Conservation (phyloP, 2,888 invertebrate genomes). For the Neoitamus cyanurus region DNA sequence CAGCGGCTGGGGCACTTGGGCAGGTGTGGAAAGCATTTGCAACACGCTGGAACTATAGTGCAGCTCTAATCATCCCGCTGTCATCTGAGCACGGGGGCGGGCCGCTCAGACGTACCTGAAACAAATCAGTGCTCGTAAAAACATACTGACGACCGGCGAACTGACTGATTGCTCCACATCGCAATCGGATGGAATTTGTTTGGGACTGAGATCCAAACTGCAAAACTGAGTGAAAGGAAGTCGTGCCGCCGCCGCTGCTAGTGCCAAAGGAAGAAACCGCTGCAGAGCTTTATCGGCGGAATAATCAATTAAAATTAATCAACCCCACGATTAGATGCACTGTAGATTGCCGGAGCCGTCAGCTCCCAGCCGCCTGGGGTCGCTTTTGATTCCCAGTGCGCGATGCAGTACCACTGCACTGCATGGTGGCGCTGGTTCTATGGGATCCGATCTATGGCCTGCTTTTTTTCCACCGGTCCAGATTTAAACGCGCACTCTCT, state of each 20-base stretch:
- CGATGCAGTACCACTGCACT: background rate
- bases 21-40: background rate
- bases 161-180: background rate
- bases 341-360: background rate
- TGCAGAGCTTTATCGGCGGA: conserved; percentile 2
- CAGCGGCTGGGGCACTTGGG: background rate
- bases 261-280: background rate
- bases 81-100: background rate
- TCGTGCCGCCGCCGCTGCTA: background rate
- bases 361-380: background rate
- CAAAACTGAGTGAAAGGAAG: background rate
- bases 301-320: conserved; percentile 43
- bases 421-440: background rate
- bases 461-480: background rate
- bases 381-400: background rate
- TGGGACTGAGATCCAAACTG: background rate
- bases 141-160: background rate
- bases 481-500: background rate
- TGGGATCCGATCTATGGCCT: background rate
- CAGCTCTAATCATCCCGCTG: background rate
- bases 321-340: conserved; percentile 32
- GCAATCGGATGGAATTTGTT: background rate
- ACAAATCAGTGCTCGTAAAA: background rate
- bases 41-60: background rate
- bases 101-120: background rate